Conservation (phyloP, 2,888 invertebrate genomes). For the Agriotes lineatus region DNA sequence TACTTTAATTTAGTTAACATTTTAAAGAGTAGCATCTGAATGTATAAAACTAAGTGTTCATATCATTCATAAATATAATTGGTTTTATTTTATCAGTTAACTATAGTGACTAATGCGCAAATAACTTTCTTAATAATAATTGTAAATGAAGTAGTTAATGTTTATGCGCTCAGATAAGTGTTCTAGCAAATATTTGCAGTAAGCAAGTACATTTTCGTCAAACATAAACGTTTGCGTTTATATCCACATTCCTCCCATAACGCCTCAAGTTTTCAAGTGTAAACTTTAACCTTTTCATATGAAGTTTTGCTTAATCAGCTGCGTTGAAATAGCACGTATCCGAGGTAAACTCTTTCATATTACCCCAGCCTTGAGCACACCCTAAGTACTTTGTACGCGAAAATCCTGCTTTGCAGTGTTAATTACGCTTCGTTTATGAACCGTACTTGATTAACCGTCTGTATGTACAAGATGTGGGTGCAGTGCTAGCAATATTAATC, state of each 20-base stretch:
- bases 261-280: slow-evolving; percentile 16
- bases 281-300: slow-evolving; percentile 26
- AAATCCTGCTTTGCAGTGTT: slow-evolving; percentile 27
- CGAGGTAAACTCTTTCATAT: slow-evolving; percentile 26
- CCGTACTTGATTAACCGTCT: slow-evolving; percentile 31
- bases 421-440: slow-evolving; percentile 25
- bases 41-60: too few species aligned
- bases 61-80: too few species aligned
- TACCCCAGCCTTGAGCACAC: slow-evolving; percentile 20
- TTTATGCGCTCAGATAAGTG: too few species aligned
- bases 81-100: too few species aligned
- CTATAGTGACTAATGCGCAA: too few species aligned
- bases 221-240: not conserved
- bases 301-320: slow-evolving; percentile 35
- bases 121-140: too few species aligned
- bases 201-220: too few species aligned
- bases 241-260: not conserved
- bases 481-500: slow-evolving; percentile 30
- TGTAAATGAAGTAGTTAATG: too few species aligned
- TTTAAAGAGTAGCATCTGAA: too few species aligned
- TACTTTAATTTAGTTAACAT: too few species aligned
- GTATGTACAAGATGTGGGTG: slow-evolving; percentile 12
- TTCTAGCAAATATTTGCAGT: too few species aligned
- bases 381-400: slow-evolving; percentile 25
- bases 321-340: slow-evolving; percentile 23